phyloP scores from a whole-genome alignment of 2,113 vertebrate genomes.

The Oxyura jamaicensis region DNA sequence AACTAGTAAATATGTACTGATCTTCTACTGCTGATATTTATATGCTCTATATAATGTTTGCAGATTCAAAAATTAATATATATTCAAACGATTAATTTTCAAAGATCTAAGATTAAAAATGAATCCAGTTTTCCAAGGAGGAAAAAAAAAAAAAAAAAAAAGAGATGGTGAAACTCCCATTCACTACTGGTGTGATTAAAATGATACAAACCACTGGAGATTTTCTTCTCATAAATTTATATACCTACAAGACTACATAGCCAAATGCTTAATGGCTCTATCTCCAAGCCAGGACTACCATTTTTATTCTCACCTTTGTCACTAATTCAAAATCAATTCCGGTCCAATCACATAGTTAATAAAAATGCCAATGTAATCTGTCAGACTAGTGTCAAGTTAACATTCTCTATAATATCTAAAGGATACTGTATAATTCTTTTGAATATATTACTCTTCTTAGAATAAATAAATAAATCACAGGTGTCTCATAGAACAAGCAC shows the following conservation, averaged over 20 bases:
- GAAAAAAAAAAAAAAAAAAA: neutral
- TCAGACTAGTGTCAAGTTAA: neutral
- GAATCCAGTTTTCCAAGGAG: neutral
- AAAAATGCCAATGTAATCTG: neutral
- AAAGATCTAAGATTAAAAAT: neutral
- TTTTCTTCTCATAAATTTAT: neutral
- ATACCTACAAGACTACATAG: too few species aligned
- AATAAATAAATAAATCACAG: too few species aligned
- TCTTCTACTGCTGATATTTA: neutral
- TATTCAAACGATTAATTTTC: neutral
- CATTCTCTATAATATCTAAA: neutral
- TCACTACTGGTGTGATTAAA: neutral
- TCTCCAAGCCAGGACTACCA: neutral
- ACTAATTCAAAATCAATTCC: neutral
- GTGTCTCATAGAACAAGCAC: neutral
- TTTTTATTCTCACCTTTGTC: neutral
- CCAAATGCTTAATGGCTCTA: neutral
- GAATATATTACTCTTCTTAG: neutral
- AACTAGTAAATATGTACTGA: neutral
- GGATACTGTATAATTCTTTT: neutral
- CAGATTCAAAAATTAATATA: neutral
- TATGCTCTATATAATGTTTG: neutral
- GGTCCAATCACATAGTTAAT: neutral
- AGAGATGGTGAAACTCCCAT: neutral
- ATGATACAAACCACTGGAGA: neutral